These are phyloP conservation scores for Halocaridina rubra DNA, from an alignment of 2,888 invertebrate genomes.

Conservation along the genomic window DNA sequence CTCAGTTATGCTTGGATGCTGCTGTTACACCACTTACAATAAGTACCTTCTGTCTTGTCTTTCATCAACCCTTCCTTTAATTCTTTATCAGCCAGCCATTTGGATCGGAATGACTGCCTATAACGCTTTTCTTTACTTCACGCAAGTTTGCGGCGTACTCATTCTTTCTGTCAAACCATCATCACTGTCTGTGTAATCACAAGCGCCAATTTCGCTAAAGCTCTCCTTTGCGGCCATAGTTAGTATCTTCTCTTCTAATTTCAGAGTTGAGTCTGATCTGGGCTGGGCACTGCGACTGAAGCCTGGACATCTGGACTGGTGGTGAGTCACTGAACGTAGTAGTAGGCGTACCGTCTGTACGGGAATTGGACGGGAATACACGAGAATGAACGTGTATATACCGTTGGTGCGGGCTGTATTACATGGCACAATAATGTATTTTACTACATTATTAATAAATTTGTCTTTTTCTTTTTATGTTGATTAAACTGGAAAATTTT, in stretches of 20 bases:
- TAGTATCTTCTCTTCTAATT: background rate
- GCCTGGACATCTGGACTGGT: background rate
- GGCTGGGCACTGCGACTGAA: background rate
- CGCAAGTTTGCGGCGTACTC: too few species aligned
- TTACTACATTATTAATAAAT: too few species aligned
- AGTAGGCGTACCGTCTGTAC: background rate
- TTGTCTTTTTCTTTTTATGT: background rate
- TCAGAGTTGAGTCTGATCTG: background rate
- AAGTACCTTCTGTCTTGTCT: background rate
- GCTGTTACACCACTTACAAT: background rate
- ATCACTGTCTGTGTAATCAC: background rate
- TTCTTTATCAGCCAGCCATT: conserved; percentile 15
- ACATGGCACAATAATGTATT: too few species aligned
- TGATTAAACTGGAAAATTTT: background rate
- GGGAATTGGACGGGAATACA: background rate
- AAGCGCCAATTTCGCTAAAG: background rate
- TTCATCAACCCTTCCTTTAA: background rate
- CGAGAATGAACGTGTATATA: background rate
- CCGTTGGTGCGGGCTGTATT: background rate
- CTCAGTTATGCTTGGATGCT: background rate
- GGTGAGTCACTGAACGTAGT: background rate
- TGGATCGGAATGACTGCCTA: background rate
- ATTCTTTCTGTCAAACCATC: background rate
- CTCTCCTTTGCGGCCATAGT: conserved; percentile 2
- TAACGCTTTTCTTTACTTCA: background rate